phyloP scores from a whole-genome alignment of 2,113 vertebrate species.

The Neoarius graeffei region DNA sequence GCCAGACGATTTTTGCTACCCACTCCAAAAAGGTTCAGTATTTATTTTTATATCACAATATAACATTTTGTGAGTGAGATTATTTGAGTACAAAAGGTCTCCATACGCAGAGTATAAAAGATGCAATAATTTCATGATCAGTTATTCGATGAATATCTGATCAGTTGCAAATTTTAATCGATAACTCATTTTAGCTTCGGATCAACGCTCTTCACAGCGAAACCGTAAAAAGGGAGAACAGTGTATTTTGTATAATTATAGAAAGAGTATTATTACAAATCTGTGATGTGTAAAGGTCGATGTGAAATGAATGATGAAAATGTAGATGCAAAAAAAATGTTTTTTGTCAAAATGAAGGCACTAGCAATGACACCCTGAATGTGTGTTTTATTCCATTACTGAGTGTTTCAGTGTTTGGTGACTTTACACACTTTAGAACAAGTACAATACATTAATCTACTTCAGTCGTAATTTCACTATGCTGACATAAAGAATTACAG shows the following conservation, averaged over 20 bases:
- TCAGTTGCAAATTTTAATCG: constrained; percentile 55
- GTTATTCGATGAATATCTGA: constrained; percentile 39
- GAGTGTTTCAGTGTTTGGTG: not conserved
- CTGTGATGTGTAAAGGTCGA: constrained; percentile 70
- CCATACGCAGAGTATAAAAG: constrained; percentile 58
- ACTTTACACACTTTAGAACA: not conserved
- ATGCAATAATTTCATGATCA: constrained; percentile 66
- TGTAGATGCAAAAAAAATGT: constrained; percentile 48
- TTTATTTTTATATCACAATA: constrained; percentile 63
- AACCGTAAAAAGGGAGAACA: constrained; percentile 65
- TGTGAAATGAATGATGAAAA: constrained; percentile 66
- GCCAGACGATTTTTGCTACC: constrained; percentile 44
- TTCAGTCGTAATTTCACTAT: not conserved
- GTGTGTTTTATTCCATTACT: constrained; percentile 56
- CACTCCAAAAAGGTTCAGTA: constrained; percentile 49
- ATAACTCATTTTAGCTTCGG: constrained; percentile 55
- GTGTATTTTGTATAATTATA: constrained; percentile 77
- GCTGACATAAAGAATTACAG: not conserved
- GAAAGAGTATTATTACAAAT: constrained; percentile 71
- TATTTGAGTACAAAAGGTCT: constrained; percentile 50
- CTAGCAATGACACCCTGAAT: constrained; percentile 61
- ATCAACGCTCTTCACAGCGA: constrained; percentile 62
- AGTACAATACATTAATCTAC: not conserved
- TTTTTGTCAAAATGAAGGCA: constrained; percentile 71
- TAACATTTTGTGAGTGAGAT: constrained; percentile 55